Percentiles rank a stretch among this genome's conserved stretches.
Evolutionary conservation across 1,140 invertebrate genomes (phyloP).

Genomic region (Stenopsyche tienmushanensis): DNA sequence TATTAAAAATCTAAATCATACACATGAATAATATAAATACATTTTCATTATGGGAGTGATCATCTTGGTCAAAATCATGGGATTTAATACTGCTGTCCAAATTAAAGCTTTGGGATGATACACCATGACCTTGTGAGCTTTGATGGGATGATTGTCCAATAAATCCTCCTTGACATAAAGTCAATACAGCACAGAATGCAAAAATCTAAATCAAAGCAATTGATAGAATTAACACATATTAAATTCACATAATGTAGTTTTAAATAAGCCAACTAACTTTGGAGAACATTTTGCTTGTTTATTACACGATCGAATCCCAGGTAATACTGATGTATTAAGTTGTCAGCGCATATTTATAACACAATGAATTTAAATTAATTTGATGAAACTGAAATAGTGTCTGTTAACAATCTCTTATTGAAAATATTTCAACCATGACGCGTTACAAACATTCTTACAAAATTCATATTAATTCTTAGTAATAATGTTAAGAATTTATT

Average conservation of each 20-base stretch:
- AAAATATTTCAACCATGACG: too few species aligned
- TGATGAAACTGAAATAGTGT: too few species aligned
- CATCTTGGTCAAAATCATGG: constrained; percentile 5
- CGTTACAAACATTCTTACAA: too few species aligned
- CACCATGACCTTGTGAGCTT: constrained; percentile 12
- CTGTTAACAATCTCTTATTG: too few species aligned
- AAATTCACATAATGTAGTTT: background rate
- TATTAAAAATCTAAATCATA: background rate
- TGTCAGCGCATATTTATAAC: too few species aligned
- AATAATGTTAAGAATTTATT: too few species aligned
- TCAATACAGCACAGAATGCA: background rate
- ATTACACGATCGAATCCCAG: too few species aligned
- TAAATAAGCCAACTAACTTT: constrained; percentile 5
- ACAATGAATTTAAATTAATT: too few species aligned
- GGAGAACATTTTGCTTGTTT: constrained; percentile 20
- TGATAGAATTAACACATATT: too few species aligned
- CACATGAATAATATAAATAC: background rate
- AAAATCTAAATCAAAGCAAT: constrained; percentile 10
- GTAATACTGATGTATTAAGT: background rate
- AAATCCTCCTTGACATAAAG: constrained; percentile 4
- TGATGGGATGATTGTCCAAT: constrained; percentile 3
- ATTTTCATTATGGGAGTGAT: constrained; percentile 13
- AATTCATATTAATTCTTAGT: too few species aligned
- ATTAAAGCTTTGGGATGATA: constrained; percentile 16
- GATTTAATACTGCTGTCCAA: constrained; percentile 2